Base-by-base conservation (phyloP, 2,888 invertebrate genomes). In the Bruchidius siliquastri region DNA sequence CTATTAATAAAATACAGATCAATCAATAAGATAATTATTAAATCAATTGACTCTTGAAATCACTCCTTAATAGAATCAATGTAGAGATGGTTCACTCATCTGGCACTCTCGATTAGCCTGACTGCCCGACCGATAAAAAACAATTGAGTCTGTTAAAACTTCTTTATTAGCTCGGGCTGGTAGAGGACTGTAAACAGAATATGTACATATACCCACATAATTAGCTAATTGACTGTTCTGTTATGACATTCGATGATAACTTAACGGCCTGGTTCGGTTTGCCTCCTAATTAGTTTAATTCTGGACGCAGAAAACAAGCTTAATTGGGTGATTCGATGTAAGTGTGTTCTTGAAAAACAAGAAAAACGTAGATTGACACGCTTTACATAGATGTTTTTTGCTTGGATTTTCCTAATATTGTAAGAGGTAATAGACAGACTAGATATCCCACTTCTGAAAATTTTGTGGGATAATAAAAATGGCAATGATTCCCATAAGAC, bases 81-180 rank as follows among this genome's bases (percentile, higher is more conserved):
- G 49, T 49, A 49, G 49, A 49, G 49, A 49, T 49, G 49, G 49
- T 49, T 49, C 49, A 49, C 49, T 49, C 49, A 18, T 49, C 49
- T 49, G 49, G 13, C 18, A 70, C 75, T 74, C 75, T 78, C 77
- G 79, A 79, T 79, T 79, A 77, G 77, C 76, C 72, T 69, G 73
- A 76, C 77, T 78, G 79, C 78, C 76, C 78, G 78, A 78, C 79
- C 79, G 79, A 80, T 80, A 78, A 80, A 49, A 80, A 80, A 79
- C 79, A 80, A 80, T 80, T 79, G 77, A 75, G 72, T 77, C 78
- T 77, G 76, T 74, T 72, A 78, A 77, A 49, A 76, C 77, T 77
- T 75, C 78, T 79, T 80, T 79, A 80, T 80, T 80, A 78, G 75
- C 72, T 49, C 70, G 68, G 66, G 71, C 21, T 21, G 30, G 30